These are phyloP conservation scores for Rhinoptilus africanus DNA, from an alignment of 2,113 vertebrate genomes.

Conservation along the genomic window DNA sequence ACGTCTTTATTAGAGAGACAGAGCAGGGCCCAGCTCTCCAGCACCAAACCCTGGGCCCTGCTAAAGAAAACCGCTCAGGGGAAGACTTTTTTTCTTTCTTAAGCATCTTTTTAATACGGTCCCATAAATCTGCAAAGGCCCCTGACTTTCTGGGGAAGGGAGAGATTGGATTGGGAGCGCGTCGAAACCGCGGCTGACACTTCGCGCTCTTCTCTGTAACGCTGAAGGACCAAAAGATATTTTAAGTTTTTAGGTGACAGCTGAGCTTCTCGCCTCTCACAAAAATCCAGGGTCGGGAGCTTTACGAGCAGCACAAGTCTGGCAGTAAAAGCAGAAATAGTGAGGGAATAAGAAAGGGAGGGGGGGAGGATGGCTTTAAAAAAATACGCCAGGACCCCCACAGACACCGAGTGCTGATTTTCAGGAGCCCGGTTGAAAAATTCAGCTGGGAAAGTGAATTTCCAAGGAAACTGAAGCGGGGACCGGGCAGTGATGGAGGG, in stretches of 20 bases:
- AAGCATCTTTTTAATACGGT: background rate
- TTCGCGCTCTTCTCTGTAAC: background rate
- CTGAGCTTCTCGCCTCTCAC: background rate
- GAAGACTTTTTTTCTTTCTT: background rate
- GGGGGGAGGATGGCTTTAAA: background rate
- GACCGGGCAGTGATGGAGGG: background rate
- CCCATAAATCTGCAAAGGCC: slow-evolving; percentile 11
- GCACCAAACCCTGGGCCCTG: background rate
- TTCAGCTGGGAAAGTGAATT: background rate
- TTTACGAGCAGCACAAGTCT: slow-evolving; percentile 26
- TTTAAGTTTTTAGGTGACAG: slow-evolving; percentile 13
- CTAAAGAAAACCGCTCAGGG: background rate
- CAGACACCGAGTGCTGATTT: background rate
- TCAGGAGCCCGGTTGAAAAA: background rate
- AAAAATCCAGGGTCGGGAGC: slow-evolving; percentile 42
- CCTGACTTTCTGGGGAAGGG: background rate
- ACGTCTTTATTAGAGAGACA: background rate
- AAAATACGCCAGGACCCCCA: background rate
- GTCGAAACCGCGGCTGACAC: background rate
- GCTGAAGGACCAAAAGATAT: slow-evolving; percentile 37
- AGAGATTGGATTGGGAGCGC: background rate
- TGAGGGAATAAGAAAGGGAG: background rate
- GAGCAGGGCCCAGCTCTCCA: background rate
- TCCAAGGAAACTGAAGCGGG: no score
- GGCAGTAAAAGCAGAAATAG: slow-evolving; percentile 4